Base-by-base conservation (phyloP, 2,113 vertebrate genomes). In the Gadus chalcogrammus region DNA sequence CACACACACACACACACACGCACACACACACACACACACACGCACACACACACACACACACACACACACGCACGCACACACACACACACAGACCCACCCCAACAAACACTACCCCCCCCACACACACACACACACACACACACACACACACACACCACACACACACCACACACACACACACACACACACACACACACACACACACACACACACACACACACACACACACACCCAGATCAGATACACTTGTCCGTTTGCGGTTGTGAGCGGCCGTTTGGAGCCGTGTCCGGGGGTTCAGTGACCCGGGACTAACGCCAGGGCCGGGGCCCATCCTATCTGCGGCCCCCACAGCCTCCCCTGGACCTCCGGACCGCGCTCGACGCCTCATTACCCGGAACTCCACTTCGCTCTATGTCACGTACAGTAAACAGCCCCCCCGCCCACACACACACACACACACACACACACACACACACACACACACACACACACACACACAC, bases 211-310 rank as follows among this genome's bases (percentile, higher is more conserved):
- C 69, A 73, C 53, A 28, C 58, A 64, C 58, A 68, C 58, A 74
- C 13, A 75, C 67, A 73, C 67, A 65, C 48, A 66, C 66, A 48
- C 73, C 70, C 67, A 69, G 66, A 74, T 9, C 20, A 68, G 65
- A 58, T 72, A 73, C 65, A 70, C 69, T 69, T 48, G 75, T 72
- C 70, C 74, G 74, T 65, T 74, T 75, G 74, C 81, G 69, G 71
- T 58, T 85, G 75, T 89, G 87, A 91, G 85, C 84, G 85, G 84
- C 82, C 83, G 82, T 89, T 90, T 90, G 79, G 63, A 87, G 88
- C 89, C 91, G 76, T 91, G 87, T 66, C 74, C 87, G 88, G 88
- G 88, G 82, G 89, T 87, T 91, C 87, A 84, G 71, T 90, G 90
- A 91, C 90, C 90, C 88, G 83, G 76, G 71, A 82, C 88, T 91